Evolutionary conservation across 2,797 vertebrate species (phyloP).

Genomic region (Aotus griseimembra): DNA sequence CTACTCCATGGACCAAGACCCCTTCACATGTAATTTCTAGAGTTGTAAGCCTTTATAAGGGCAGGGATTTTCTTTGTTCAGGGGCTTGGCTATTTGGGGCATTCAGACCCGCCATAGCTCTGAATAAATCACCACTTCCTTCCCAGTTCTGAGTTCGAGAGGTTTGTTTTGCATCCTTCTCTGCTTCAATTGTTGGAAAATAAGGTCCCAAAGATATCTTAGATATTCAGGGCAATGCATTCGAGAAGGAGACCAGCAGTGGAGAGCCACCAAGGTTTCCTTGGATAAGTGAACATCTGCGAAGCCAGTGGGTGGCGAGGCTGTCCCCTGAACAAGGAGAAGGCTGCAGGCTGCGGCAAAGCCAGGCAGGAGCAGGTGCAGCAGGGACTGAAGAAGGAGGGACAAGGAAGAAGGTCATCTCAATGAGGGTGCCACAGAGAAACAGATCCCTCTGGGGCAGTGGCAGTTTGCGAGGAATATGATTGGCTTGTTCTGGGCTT

Average conservation of each 20-base stretch:
- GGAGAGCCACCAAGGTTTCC: background rate
- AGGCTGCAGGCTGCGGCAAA: background rate
- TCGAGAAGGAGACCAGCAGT: background rate
- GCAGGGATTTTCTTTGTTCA: no score
- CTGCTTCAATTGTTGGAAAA: background rate
- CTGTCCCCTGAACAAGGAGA: background rate
- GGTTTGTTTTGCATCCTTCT: no score
- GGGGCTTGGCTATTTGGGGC: no score
- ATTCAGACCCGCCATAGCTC: no score
- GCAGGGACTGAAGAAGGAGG: fast-evolving
- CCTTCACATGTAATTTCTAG: no score
- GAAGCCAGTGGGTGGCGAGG: background rate
- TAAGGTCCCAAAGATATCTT: background rate
- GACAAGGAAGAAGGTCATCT: background rate
- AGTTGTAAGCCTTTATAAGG: no score
- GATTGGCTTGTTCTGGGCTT: background rate
- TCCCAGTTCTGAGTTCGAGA: no score
- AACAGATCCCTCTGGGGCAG: background rate
- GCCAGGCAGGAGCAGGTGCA: background rate
- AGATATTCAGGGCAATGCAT: background rate
- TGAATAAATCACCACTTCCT: no score
- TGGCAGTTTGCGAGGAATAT: background rate
- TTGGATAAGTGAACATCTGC: background rate
- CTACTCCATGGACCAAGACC: no score
- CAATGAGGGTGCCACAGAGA: background rate